Evolutionary conservation across 2,888 invertebrate species (phyloP), one percentile per base, ranked within the genome.

Genomic region (Euphydryas editha): DNA sequence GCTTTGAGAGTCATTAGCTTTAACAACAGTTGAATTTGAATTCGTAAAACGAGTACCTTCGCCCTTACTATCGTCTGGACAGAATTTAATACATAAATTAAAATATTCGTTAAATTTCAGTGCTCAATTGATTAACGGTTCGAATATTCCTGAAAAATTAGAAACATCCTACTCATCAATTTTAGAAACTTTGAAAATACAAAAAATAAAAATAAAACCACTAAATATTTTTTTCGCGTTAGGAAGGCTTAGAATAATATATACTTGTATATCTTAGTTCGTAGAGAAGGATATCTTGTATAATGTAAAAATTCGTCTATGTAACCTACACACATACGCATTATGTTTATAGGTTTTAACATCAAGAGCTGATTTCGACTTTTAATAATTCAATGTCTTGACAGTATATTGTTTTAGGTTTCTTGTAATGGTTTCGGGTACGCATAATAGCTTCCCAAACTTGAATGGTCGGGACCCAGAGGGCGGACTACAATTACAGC

Each of bases 391-490:
- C 30, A 54, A 54, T 65, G 55, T 65, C 65, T 60, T 59, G 21
- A 30, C 37, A 55, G 47, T 65, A 54, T 58, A 62, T 59, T 67
- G 63, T 67, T 65, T 59, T 64, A 65, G 58, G 60, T 65, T 68
- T 68, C 65, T 68, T 62, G 65, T 59, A 65, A 62, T 68, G 42
- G 58, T 11, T 61, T 64, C 30, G 65, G 63, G 54, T 59, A 68
- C 68, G 65, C 65, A 65, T 62, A 68, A 68, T 68, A 54, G 67
- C 54, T 54, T 49, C 54, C 68, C 65, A 55, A 65, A 68, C 39
- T 68, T 58, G 54, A 68, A 68, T 59, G 65, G 68, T 47, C 61
- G 61, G 56, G 56, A 37, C 62, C 68, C 58, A 30, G 47, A 55
- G 61, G 65, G 59, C 59, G 37, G 36, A 59, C 44, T 51, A 51